Evolutionary conservation across 2,888 invertebrate genomes (phyloP), one percentile per base, ranked within the genome.

Genomic region (Cryptocheilus praepositus): DNA sequence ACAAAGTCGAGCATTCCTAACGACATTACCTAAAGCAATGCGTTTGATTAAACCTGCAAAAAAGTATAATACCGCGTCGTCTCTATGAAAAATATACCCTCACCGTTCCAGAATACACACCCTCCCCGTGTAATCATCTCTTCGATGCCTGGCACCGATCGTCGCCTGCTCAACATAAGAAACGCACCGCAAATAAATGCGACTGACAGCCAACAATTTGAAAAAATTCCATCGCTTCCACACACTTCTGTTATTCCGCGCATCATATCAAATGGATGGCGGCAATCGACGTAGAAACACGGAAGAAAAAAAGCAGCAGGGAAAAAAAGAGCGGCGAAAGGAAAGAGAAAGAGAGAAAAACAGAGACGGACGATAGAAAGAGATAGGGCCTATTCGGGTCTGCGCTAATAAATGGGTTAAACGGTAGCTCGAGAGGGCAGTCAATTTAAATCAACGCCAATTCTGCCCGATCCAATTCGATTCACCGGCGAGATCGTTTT

Each of bases 361-460:
- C 19, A 25, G 16, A 15, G 36, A n/a, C n/a, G 21, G 53, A 28
- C 2, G 18, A 5, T 1, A 57, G 28, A 53, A 52, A 55, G 55
- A 46, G 52, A 60, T 46, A 56, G 52, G 56, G 57, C 54, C 63
- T 64, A 74, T 74, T 74, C 62, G 61, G 61, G 36, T 69, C 54
- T 61, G 56, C 63, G 69, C 69, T 75, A 71, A 76, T 78, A 81
- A 81, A 81, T 78, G 76, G 79, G 81, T 81, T 81, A 81, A 81
- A 81, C 74, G 79, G 66, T 63, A 59, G 75, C 71, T 73, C 69
- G 73, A 76, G 76, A 76, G 81, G 70, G 61, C 71, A 78, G 72
- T 72, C 81, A 81, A 81, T 81, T 81, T 81, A 80, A 81, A 81
- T 81, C 79, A 76, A 65, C 76, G 76, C 74, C 81, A 77, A 80